These are phyloP conservation scores for Chironomus tepperi DNA, from an alignment of 1,140 invertebrate species.

Conservation along the genomic window DNA sequence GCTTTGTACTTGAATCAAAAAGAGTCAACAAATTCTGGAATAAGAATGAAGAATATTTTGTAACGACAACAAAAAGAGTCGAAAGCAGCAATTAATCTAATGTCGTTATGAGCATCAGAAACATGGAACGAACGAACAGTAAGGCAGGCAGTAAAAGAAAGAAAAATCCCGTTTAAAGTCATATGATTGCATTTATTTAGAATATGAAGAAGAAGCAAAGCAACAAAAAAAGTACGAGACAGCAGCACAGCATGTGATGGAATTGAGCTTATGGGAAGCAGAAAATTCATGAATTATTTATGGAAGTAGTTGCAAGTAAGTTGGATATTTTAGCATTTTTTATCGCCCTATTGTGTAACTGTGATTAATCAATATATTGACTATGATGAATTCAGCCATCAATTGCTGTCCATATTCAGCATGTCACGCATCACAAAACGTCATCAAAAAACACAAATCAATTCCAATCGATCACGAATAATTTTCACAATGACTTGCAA, in stretches of 20 bases:
- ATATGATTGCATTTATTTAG: neutral
- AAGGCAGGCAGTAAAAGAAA: neutral
- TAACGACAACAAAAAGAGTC: neutral
- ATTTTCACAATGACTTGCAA: neutral
- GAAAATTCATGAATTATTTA: neutral
- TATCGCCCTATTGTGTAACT: neutral
- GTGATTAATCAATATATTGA: neutral
- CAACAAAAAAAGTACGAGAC: neutral
- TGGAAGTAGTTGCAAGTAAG: neutral
- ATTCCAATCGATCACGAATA: neutral
- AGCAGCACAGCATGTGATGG: too few species aligned
- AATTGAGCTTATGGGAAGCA: too few species aligned
- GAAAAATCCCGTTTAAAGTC: neutral
- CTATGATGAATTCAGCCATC: neutral
- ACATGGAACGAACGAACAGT: neutral
- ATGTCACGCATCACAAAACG: too few species aligned
- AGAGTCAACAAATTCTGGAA: too few species aligned
- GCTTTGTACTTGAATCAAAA: neutral
- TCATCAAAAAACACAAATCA: neutral
- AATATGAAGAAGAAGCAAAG: neutral
- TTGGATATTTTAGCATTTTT: neutral
- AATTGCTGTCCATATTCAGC: neutral
- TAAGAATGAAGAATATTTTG: too few species aligned
- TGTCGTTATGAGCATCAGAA: neutral
- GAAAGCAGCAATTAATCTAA: neutral